Evolutionary conservation across 2,888 invertebrate genomes (phyloP), one percentile per base, ranked within the genome.

Genomic region (Cantharis nigra): DNA sequence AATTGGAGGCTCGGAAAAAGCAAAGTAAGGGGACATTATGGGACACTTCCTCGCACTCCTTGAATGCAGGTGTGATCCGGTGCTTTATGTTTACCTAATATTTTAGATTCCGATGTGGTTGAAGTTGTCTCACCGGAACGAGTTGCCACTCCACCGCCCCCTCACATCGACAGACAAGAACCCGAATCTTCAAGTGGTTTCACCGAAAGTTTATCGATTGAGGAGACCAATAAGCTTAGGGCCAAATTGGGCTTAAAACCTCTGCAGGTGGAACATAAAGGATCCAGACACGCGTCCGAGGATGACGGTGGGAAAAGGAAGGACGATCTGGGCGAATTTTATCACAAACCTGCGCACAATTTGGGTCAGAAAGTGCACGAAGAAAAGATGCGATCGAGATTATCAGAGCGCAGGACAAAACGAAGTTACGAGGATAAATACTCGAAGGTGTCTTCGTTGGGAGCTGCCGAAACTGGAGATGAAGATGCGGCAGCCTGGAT

Each of bases 161-260:
- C 89, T 87, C 82, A 89, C 88, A 78, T 70, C 33, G 75, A 78
- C 9, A 69, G 18, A 7, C 49, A 64, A 28, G 69, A 64, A 16
- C 65, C 76, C 0, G 80, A 74, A 76, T 87, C 88, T 26, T 89
- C 85, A 80, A 88, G 85, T 67, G 86, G 86, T 71, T 89, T 88
- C 70, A 89, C 86, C 85, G 91, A 88, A 84, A 93, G 91, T 83
- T 89, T 97, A 16, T 96, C 96, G 0, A 91, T 97, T 70, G 94
- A 94, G 72, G 96, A 96, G 83, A 96, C 96, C 5, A 98, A 98
- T 89, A 95, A 94, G 82, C 89, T 99, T 11, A 91, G 99, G 84
- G 96, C 96, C 1, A 97, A 98, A 87, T 91, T 99, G 23, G 99
- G 99, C 0, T 90, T 99, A 49, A 98, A 97, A 86, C 99, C 98